These are phyloP conservation scores for Odontothrips loti DNA, from an alignment of 2,888 invertebrate genomes.

Conservation along the genomic window DNA sequence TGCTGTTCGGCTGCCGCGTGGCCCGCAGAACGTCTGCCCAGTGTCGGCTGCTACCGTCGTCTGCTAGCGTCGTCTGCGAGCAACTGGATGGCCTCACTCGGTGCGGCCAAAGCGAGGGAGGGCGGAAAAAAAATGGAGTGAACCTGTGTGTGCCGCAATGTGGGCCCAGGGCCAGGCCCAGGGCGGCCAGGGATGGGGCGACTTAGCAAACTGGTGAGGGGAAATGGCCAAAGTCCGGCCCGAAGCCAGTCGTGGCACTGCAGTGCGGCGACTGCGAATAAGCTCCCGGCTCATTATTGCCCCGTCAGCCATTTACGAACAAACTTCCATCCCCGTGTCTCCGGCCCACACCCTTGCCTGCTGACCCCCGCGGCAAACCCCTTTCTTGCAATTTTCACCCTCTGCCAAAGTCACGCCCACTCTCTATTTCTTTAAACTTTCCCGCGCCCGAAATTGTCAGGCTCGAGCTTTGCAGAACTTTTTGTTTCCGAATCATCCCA, in stretches of 20 bases:
- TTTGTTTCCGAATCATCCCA: too few relatives aligned
- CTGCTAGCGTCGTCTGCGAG: background rate
- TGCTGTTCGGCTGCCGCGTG: too few relatives aligned
- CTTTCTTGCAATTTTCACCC: too few relatives aligned
- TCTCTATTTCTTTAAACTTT: too few relatives aligned
- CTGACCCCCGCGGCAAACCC: too few relatives aligned
- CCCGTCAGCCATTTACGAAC: slow-evolving; percentile 17
- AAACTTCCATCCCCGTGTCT: background rate
- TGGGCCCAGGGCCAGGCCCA: background rate
- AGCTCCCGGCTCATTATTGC: slow-evolving; percentile 17
- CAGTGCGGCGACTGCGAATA: background rate
- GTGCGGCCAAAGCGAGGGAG: too few relatives aligned
- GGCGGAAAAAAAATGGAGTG: too few relatives aligned
- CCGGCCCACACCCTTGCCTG: background rate
- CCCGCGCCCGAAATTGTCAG: too few relatives aligned
- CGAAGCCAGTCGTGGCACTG: background rate
- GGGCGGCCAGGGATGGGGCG: slow-evolving; percentile 1
- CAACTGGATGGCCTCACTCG: too few relatives aligned
- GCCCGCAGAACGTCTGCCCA: background rate
- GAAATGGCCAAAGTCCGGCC: slow-evolving; percentile 18
- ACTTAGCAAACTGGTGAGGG: slow-evolving; percentile 21
- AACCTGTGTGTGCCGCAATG: background rate
- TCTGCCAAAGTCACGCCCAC: too few relatives aligned
- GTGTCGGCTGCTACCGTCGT: background rate
- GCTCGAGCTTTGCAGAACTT: too few relatives aligned